Evolutionary conservation across 1,140 invertebrate species (phyloP), one percentile per base, ranked within the genome.

Genomic region (Listronotus bonariensis): DNA sequence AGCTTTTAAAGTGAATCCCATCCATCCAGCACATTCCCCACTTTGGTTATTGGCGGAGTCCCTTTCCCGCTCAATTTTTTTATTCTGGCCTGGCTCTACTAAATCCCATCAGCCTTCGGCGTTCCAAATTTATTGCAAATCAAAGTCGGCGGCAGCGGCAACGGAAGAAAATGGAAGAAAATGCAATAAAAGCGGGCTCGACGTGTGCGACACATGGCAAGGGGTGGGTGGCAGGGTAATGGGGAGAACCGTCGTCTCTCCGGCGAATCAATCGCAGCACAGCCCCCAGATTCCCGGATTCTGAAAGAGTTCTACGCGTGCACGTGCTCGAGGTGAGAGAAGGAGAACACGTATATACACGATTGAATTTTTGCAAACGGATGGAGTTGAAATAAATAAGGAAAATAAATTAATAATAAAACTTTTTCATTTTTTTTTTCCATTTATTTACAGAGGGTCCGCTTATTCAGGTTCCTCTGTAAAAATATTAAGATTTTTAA

Each of bases 151-250:
- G 41, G 46, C 46, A 17, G 46, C 46, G 18, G 46, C 46, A 49
- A 49, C 46, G 46, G 56, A 46, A 45, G 56, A 60, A 60, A 51
- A 60, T 51, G 57, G 57, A 60, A 61, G 58, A 61, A 61, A 61
- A 61, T 61, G 58, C 58, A 61, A 61, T 61, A 61, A 61, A 61
- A 61, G 57, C 12, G 36, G 31, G 31, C 36, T 40, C 34, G 34
- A 60, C 57, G 57, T 60, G 46, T 60, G 57, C 57, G 57, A 60
- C 57, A 60, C 57, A 60, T 51, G 57, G 58, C 58, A 32, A 14
- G 56, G 58, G n/a, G 12, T 11, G 48, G 18, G 18, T 34, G 17
- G 18, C 12, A 32, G 26, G 53, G 18, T 38, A 3, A 42, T 10
- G 15, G n/a, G 41, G 53, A 5, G 53, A 18, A 7, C 2, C 17